These are phyloP conservation scores for Callitettix versicolor DNA, from an alignment of 1,140 invertebrate species.

Conservation along the genomic window DNA sequence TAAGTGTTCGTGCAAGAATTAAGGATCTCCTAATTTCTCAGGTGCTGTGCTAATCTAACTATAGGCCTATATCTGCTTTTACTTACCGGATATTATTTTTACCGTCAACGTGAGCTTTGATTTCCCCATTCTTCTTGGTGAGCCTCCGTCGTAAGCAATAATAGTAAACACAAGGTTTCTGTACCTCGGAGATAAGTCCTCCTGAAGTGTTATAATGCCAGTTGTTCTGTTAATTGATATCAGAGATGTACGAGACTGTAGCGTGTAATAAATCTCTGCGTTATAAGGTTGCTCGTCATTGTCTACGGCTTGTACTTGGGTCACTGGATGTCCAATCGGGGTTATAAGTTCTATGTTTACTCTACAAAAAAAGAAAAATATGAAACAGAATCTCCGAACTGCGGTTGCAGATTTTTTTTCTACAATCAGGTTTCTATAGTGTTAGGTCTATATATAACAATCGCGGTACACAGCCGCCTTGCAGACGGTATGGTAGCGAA, in stretches of 20 bases:
- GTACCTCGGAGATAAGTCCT: conserved; percentile 3
- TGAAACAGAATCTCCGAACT: too few species aligned
- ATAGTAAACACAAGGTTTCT: conserved; percentile 11
- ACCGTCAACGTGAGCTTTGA: conserved; percentile 16
- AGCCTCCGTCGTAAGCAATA: conserved; percentile 18
- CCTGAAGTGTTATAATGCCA: conserved; percentile 11
- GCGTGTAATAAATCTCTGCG: conserved; percentile 17
- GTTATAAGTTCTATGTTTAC: conserved; percentile 16
- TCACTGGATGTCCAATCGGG: conserved; percentile 1
- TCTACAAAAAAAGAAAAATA: conserved; percentile 15
- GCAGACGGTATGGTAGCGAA: too few species aligned
- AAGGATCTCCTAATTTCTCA: too few species aligned
- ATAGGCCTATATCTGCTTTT: too few species aligned
- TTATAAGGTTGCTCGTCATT: conserved; percentile 17
- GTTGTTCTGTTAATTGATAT: conserved; percentile 12
- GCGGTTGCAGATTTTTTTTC: too few species aligned
- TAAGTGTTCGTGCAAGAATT: too few species aligned
- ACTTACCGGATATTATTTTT: conserved; percentile 18
- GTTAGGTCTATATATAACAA: too few species aligned
- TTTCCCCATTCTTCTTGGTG: conserved; percentile 5
- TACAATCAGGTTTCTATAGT: too few species aligned
- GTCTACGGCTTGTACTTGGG: conserved; percentile 14
- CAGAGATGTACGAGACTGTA: conserved; percentile 6
- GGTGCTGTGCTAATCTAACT: too few species aligned
- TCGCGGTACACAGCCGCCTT: too few species aligned